Base-by-base conservation (phyloP, 2,113 vertebrate genomes). In the Piprites chloris region DNA sequence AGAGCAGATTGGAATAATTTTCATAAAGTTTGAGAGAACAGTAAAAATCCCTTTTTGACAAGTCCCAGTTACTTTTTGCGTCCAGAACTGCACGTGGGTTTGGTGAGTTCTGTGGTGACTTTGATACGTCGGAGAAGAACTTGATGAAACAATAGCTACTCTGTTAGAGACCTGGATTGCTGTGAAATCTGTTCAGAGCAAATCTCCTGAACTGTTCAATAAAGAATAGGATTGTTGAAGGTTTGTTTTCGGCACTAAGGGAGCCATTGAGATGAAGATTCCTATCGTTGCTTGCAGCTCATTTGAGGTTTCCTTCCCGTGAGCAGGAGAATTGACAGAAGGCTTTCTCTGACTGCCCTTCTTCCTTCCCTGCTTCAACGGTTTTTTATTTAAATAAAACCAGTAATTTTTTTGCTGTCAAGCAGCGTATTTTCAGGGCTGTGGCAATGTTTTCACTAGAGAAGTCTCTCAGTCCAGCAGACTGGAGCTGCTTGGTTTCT, bases 141-240 rank as follows among this genome's bases (percentile, higher is more conserved):
- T 87, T 22, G 56, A 49, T 71, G 50, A 53, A 96, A 97, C 93
- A 97, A 93, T 78, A 61, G 56, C 76, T 84, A 41, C 93, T 96
- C 80, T 97, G 95, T 97, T 94, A 89, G 69, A 89, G 93, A 92
- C 92, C 93, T 94, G 93, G 65, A 78, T 88, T 94, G 65, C 76
- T 90, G 85, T 81, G 93, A 89, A 96, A 74, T 90, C 65, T 88
- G 79, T 93, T 95, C 37, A 37, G 72, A 68, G 63, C 47, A 96
- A 87, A 95, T 92, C 93, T 95, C 82, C 90, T 95, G 61, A 93
- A 92, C 72, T 81, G 63, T 93, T 93, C 65, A 11, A 63, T 92
- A 63, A 91, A 90, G 91, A 96, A 81, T 74, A 53, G 90, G 76
- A 65, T 96, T 96, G 85, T 78, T 86, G 69, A 84, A 90, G 83